phyloP scores from a whole-genome alignment of 2,113 vertebrate genomes.

The Aegypius monachus region DNA sequence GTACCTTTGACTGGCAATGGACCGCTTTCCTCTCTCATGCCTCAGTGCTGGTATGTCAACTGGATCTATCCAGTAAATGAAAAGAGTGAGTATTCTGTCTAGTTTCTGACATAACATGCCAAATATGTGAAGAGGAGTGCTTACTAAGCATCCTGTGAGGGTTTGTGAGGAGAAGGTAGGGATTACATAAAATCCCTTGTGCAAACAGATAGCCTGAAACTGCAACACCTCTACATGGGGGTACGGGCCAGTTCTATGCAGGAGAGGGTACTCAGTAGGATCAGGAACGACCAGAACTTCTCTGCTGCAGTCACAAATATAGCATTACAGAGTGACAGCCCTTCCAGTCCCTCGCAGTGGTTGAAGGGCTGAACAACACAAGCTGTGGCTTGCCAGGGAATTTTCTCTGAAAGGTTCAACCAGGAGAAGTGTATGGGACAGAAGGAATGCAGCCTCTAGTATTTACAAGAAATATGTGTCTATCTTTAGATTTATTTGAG shows the following conservation, averaged over 20 bases:
- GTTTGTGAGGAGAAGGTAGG: background rate
- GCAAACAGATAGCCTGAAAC: background rate
- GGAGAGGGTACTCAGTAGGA: background rate
- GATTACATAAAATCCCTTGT: background rate
- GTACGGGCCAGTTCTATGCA: rapidly evolving
- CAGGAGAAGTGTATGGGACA: background rate
- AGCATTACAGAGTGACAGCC: background rate
- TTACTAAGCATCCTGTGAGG: background rate
- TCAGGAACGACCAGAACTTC: background rate
- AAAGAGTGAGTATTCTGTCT: background rate
- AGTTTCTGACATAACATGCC: background rate
- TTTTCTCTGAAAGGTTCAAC: background rate
- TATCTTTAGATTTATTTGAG: background rate
- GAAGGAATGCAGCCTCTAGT: background rate
- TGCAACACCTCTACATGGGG: background rate
- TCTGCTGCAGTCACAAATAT: background rate
- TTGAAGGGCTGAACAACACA: background rate
- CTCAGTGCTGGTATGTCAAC: background rate
- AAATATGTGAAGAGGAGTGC: background rate
- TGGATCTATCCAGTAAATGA: background rate
- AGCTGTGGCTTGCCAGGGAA: background rate
- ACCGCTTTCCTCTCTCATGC: background rate
- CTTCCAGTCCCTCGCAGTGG: background rate
- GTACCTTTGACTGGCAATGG: background rate
- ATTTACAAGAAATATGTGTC: background rate